phyloP scores from a whole-genome alignment of 2,113 vertebrate genomes.

The Eubucco bourcierii region DNA sequence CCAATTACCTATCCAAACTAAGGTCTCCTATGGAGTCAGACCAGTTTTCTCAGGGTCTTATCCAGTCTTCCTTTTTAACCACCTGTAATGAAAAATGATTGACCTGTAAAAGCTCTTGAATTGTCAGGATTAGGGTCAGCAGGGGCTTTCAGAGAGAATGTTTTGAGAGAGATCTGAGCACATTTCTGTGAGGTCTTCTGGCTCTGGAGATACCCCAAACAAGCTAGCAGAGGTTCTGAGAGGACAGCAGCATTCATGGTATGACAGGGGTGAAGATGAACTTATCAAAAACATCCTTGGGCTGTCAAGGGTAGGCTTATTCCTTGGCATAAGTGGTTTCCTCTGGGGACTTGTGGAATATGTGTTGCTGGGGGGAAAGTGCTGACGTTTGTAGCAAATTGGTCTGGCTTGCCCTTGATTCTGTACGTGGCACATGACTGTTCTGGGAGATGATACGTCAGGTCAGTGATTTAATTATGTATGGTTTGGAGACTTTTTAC shows the following conservation, averaged over 20 bases:
- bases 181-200: not conserved
- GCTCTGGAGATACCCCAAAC: not conserved
- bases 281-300: not conserved
- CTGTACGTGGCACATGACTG: not conserved
- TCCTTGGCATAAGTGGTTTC: not conserved
- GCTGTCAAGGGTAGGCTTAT: not conserved
- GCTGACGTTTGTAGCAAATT: not conserved
- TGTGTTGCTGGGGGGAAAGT: fast-evolving
- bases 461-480: constrained; percentile 1
- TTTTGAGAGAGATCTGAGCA: not conserved
- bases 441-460: not conserved
- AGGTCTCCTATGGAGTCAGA: not conserved
- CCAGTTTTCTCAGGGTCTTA: not conserved
- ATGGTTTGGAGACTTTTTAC: constrained; percentile 6
- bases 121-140: not conserved
- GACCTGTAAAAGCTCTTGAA: not conserved
- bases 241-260: fast-evolving
- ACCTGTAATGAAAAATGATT: not conserved
- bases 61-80: not conserved
- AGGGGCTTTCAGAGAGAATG: not conserved
- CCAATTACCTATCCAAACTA: not conserved
- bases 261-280: not conserved
- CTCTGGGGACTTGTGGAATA: not conserved
- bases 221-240: not conserved
- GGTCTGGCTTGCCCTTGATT: not conserved